Evolutionary conservation across 1,140 invertebrate species (phyloP).

Genomic region (Maniola jurtina): DNA sequence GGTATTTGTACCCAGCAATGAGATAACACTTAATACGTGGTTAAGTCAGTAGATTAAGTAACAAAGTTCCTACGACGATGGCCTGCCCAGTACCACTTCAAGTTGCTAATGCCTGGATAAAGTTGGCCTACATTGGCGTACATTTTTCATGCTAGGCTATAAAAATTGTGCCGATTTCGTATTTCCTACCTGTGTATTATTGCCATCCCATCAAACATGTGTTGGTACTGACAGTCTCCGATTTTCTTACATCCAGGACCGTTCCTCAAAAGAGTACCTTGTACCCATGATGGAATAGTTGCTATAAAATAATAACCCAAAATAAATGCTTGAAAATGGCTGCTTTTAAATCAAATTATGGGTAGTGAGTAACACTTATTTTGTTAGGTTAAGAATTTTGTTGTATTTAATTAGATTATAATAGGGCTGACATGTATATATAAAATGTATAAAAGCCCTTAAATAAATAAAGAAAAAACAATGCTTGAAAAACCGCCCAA

Average conservation of each 20-base stretch:
- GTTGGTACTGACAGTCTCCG: slow-evolving; percentile 85
- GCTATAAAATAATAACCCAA: slow-evolving; percentile 67
- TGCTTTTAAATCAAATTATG: no score
- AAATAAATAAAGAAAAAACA: no score
- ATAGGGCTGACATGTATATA: no score
- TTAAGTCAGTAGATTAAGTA: no score
- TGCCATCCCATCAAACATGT: slow-evolving; percentile 92
- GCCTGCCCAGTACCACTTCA: background rate
- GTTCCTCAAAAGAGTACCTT: slow-evolving; percentile 88
- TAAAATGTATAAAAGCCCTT: no score
- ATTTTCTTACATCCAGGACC: slow-evolving; percentile 90
- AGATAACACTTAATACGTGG: background rate
- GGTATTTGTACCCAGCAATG: background rate
- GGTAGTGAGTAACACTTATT: no score
- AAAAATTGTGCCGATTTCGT: background rate
- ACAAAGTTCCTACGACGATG: background rate
- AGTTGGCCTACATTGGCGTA: no score
- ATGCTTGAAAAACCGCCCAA: no score
- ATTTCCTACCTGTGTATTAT: slow-evolving; percentile 84
- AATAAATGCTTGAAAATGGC: background rate
- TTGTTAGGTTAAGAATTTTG: no score
- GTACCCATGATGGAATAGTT: slow-evolving; percentile 87
- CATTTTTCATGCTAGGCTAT: background rate
- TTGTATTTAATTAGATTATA: no score
- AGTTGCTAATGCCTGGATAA: background rate